Base-by-base conservation (phyloP, 64 coral and sea anemone genomes). In the Catalaphyllia jardinei region DNA sequence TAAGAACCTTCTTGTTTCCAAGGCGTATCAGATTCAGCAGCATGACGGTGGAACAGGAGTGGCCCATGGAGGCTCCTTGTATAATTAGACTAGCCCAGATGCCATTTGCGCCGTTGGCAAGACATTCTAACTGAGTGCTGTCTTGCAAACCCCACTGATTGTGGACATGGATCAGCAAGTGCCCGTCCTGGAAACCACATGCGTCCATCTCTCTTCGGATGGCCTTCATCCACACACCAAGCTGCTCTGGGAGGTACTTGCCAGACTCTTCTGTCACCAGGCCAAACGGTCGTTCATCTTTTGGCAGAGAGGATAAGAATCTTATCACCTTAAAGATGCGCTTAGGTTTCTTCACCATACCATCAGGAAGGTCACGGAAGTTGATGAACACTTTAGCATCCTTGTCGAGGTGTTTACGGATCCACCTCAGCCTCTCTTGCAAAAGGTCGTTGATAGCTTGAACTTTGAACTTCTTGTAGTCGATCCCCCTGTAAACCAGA, bases 1-100 rank as follows among this genome's bases (percentile, higher is more conserved):
- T 62, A 17, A 94, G 87, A 17, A 94, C 71, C 57, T 62, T 83
- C 89, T 92, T 88, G 77, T 95, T 95, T 52, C 94, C 94, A 54
- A 95, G 60, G 20, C 94, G 94, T 35, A 95, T 69, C 76, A 95
- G 35, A 9, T 95, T 95, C 94, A 95, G 88, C 78, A 95, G 38
- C 16, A 89, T 95, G 10, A 95, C 85, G 52, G 55, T 83, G 14
- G 94, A 95, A 39, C 89, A 75, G 19, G 89, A 72, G 33, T 92
- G 89, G 5, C 94, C 94, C 94, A 95, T 92, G 29, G 89, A 81
- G 12, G 89, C 94, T 25, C 94, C 94, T 73, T 95, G 89, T 54
- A 88, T 87, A 38, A 75, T 83, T 11, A 95, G 77, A 33, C 94
- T 82, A 22, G 94, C 94, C 94, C 94, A 95, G 71, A 95, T 83